phyloP scores from a whole-genome alignment of 2,797 vertebrate species.

The Smutsia temminckii region DNA sequence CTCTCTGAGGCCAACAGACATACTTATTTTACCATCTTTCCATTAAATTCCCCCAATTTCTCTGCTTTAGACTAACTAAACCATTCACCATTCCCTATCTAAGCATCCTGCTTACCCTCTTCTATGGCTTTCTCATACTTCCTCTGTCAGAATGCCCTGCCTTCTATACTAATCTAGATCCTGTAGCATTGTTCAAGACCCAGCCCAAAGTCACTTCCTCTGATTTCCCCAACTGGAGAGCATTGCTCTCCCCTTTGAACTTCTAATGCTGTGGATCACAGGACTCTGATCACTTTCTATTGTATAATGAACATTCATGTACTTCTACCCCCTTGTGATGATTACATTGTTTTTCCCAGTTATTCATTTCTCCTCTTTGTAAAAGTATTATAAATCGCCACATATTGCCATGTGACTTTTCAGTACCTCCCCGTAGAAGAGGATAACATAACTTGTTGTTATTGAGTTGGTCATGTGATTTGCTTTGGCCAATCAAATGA shows the following conservation, averaged over 20 bases:
- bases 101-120: background rate
- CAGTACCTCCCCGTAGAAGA: background rate
- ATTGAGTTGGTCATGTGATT: background rate
- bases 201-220: background rate
- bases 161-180: background rate
- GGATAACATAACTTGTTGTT: background rate
- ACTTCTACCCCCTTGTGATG: background rate
- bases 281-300: background rate
- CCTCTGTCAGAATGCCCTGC: background rate
- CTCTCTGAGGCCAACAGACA: background rate
- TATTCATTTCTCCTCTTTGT: background rate
- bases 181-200: conserved; percentile 15
- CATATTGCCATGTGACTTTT: background rate
- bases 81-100: background rate
- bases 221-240: background rate
- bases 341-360: background rate
- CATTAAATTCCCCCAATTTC: background rate
- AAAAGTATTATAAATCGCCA: background rate
- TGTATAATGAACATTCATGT: background rate
- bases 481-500: background rate
- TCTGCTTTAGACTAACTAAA: background rate
- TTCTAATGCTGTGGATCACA: conserved; percentile 12
- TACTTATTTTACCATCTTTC: background rate
- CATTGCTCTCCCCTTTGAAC: background rate
- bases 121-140: background rate